Percentiles rank a stretch among this genome's conserved stretches.
These are phyloP conservation scores for Trachelus tabidus DNA, from an alignment of 2,888 invertebrate genomes.

Conservation along the genomic window DNA sequence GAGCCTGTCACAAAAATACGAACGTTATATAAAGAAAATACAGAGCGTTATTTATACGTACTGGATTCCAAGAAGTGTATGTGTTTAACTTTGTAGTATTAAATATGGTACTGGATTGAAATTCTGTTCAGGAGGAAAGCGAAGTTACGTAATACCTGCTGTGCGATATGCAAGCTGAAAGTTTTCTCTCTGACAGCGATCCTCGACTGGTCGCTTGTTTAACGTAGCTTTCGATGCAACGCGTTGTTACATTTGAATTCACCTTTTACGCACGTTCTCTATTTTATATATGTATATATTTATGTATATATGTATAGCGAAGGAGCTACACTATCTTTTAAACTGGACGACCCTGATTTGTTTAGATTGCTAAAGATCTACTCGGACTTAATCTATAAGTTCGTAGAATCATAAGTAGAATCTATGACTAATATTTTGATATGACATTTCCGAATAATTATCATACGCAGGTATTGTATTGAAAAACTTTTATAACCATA, in stretches of 20 bases:
- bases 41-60: background rate
- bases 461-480: background rate
- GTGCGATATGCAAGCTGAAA: background rate
- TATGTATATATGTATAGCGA: background rate
- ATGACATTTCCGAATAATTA: background rate
- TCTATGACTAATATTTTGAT: background rate
- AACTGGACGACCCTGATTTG: background rate
- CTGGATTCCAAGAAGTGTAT: background rate
- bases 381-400: background rate
- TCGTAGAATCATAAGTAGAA: background rate
- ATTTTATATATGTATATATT: background rate
- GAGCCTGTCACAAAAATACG: background rate
- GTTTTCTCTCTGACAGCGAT: background rate
- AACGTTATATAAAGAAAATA: background rate
- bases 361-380: background rate
- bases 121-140: background rate
- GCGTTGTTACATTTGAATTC: background rate
- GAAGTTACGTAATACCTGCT: background rate
- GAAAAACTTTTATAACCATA: background rate
- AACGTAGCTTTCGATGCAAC: background rate
- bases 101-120: background rate
- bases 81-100: background rate
- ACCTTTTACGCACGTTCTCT: background rate
- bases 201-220: background rate
- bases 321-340: background rate